These are phyloP conservation scores for Cosmia pyralina DNA, from an alignment of 2,888 invertebrate species.

Conservation along the genomic window DNA sequence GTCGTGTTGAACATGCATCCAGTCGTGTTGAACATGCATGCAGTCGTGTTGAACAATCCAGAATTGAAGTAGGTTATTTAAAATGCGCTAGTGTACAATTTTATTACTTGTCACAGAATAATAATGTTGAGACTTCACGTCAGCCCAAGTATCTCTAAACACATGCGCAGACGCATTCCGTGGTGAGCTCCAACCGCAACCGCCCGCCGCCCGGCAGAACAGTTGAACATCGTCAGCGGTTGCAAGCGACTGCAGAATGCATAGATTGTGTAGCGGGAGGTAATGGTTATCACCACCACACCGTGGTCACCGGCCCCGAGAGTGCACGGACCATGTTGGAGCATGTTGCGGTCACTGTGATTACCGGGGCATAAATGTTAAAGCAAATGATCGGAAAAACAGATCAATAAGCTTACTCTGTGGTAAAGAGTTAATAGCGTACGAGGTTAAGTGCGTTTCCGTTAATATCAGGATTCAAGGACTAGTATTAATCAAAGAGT, in stretches of 20 bases:
- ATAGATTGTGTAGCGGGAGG: conserved; percentile 17
- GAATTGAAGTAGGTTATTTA: neutral
- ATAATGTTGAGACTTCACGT: neutral
- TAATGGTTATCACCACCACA: conserved; percentile 19
- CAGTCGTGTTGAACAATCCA: neutral
- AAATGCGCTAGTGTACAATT: neutral
- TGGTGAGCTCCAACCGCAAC: conserved; percentile 41
- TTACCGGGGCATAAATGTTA: neutral
- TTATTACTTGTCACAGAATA: neutral
- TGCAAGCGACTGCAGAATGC: conserved; percentile 6
- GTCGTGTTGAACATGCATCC: too few species aligned
- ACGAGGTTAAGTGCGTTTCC: neutral
- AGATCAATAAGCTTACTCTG: conserved; percentile 24
- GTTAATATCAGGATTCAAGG: neutral
- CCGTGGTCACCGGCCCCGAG: conserved; percentile 4
- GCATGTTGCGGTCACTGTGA: conserved; percentile 44
- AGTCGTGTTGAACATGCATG: too few species aligned
- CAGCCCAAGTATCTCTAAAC: conserved; percentile 26
- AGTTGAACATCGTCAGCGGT: conserved; percentile 26
- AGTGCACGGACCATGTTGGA: neutral
- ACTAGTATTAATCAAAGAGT: neutral
- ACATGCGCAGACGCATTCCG: conserved; percentile 32
- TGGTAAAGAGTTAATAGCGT: conserved; percentile 6
- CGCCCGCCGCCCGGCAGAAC: neutral
- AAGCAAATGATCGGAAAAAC: conserved; percentile 21